phyloP scores from a whole-genome alignment of 1,140 invertebrate species.

The Bombus soroeensis region DNA sequence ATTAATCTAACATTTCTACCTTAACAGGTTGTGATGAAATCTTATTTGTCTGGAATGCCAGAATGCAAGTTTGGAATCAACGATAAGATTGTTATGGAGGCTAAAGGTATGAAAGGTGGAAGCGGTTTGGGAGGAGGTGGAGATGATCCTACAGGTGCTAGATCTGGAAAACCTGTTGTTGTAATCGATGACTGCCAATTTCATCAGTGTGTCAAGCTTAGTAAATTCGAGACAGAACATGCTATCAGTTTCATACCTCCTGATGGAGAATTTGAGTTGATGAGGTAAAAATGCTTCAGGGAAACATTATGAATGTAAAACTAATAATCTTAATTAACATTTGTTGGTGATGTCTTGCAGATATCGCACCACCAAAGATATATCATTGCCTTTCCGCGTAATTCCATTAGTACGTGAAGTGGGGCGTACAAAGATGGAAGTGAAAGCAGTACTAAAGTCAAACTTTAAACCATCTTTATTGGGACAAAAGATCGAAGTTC shows the following conservation, averaged over 20 bases:
- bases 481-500: conserved; percentile 99
- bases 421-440: conserved; percentile 99
- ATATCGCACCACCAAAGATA: conserved; percentile 99
- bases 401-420: conserved; percentile 99
- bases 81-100: conserved; percentile 99
- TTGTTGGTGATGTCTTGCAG: conserved; percentile 79
- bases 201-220: conserved; percentile 99
- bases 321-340: background rate
- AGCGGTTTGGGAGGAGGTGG: conserved; percentile 86
- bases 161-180: conserved; percentile 96
- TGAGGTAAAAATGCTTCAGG: conserved; percentile 88
- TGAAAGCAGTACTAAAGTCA: conserved; percentile 99
- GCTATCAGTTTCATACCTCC: conserved; percentile 99
- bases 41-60: conserved; percentile 99
- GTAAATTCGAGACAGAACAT: conserved; percentile 99
- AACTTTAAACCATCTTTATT: conserved; percentile 99
- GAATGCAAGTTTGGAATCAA: conserved; percentile 99
- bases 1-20: background rate
- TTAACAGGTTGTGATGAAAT: conserved; percentile 97
- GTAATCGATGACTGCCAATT: conserved; percentile 99
- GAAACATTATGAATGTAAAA: background rate
- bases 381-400: conserved; percentile 99
- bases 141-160: conserved; percentile 92
- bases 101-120: conserved; percentile 92
- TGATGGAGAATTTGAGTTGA: conserved; percentile 99